Conservation (phyloP, 2,888 invertebrate genomes). For the Bugula neritina region DNA sequence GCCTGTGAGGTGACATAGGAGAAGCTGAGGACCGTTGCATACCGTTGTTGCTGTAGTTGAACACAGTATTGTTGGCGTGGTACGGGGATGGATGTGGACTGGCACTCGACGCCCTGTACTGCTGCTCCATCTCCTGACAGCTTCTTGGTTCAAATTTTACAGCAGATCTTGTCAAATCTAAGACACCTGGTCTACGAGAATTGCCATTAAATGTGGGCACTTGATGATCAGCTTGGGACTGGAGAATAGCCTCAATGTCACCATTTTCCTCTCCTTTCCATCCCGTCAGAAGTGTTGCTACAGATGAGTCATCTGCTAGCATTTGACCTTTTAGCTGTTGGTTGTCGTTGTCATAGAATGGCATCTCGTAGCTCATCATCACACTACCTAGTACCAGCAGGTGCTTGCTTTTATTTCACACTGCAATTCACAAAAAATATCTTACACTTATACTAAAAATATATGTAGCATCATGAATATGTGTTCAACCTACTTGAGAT, state of each 20-base stretch:
- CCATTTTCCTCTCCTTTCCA: constrained; percentile 19
- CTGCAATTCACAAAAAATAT: too few species aligned
- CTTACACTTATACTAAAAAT: too few species aligned
- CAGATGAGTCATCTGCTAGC: constrained; percentile 11
- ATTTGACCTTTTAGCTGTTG: constrained; percentile 16
- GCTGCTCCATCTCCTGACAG: constrained; percentile 10
- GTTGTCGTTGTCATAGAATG: constrained; percentile 21
- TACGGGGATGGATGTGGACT: constrained; percentile 8
- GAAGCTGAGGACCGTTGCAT: not conserved
- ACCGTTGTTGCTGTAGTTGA: constrained; percentile 17
- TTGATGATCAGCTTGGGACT: constrained; percentile 9
- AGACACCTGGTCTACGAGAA: not conserved
- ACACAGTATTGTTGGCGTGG: not conserved
- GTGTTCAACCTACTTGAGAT: too few species aligned
- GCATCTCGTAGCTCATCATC: constrained; percentile 21
- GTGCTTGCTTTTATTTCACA: too few species aligned
- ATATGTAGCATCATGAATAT: too few species aligned
- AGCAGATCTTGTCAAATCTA: constrained; percentile 4
- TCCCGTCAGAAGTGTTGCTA: not conserved
- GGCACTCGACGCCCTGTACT: not conserved
- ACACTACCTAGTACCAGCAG: too few species aligned
- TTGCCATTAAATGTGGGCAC: constrained; percentile 11
- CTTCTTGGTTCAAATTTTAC: constrained; percentile 19
- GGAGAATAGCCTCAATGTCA: constrained; percentile 10
- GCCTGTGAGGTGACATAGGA: not conserved